Evolutionary conservation across 2,113 vertebrate species (phyloP), one percentile per base, ranked within the genome.

Genomic region (Phalacrocorax brasilianus): DNA sequence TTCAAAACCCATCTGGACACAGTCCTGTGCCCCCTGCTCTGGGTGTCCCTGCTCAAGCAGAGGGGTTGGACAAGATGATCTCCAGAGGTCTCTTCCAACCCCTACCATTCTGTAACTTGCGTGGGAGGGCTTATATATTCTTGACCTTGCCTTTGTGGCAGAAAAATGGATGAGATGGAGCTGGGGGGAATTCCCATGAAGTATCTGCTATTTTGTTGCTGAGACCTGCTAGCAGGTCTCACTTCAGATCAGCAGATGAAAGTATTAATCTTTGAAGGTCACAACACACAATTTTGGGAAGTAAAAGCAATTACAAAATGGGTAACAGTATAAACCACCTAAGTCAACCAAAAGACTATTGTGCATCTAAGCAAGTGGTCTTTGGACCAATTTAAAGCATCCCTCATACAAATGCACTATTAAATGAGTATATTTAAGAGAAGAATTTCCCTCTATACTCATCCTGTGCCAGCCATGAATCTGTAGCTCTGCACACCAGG

Each of bases 401-500:
- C 8, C 27, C 63, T 85, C 45, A 56, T 8, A 45, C 3, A 66
- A 65, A 49, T 15, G 8, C 12, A 2, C 27, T 24, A 52, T 40
- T 55, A 42, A 87, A 59, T 1, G 5, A 0, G 0, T 28, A 27
- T 18, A 38, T 45, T 52, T n/a, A 61, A 70, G 68, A 59, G 44
- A 11, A 80, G 23, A 62, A n/a, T 76, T 80, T 66, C 32, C 58
- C 68, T 53, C 7, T 59, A 38, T 21, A 5, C 8, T 70, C 2
- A 1, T 49, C 32, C 33, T 14, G 45, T 63, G 61, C 61, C 74
- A 91, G 77, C 33, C 38, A 52, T 1, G 0, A 86, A 75, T 26
- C 65, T 0, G 0, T 5, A 44, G 28, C 55, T 74, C 83, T 63
- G 28, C 1, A 0, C 52, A 59, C 32, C 33, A 50, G 56, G 44